Percentiles rank a stretch among this genome's conserved stretches.
Evolutionary conservation across 2,888 invertebrate species (phyloP).

Genomic region (Eubasilissa splendida): DNA sequence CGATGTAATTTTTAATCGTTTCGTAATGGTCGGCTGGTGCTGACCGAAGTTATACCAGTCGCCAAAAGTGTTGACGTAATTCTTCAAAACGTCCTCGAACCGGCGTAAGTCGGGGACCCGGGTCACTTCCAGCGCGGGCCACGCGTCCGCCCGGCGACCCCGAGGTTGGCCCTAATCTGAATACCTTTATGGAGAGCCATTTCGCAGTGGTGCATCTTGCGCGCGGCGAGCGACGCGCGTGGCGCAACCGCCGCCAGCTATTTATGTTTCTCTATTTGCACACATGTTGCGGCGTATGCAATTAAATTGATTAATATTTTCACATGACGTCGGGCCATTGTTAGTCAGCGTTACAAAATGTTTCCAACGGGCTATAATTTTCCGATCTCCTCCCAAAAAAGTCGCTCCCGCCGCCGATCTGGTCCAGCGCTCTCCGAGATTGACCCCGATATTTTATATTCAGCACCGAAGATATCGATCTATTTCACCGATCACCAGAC

Average conservation of each 20-base stretch:
- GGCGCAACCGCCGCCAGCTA: slow-evolving; percentile 11
- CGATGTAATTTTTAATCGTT: too few species aligned
- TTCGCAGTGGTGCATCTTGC: slow-evolving; percentile 10
- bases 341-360: slow-evolving; percentile 28
- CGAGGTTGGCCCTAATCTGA: background rate
- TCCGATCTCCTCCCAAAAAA: slow-evolving; percentile 21
- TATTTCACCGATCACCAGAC: too few species aligned
- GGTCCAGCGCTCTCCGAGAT: slow-evolving; percentile 2
- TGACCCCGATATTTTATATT: background rate
- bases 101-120: background rate
- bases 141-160: background rate
- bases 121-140: background rate
- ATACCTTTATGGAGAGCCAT: slow-evolving; percentile 13
- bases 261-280: slow-evolving; percentile 44
- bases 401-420: background rate
- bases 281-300: slow-evolving; percentile 44
- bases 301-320: slow-evolving; percentile 54
- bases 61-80: too few species aligned
- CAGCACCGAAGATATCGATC: too few species aligned
- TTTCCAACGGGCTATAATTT: slow-evolving; percentile 34
- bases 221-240: slow-evolving; percentile 5
- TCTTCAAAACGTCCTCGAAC: too few species aligned
- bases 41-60: too few species aligned
- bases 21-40: too few species aligned
- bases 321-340: slow-evolving; percentile 41